Base-by-base conservation (phyloP, 2,888 invertebrate species). In the Meteorus colon region DNA sequence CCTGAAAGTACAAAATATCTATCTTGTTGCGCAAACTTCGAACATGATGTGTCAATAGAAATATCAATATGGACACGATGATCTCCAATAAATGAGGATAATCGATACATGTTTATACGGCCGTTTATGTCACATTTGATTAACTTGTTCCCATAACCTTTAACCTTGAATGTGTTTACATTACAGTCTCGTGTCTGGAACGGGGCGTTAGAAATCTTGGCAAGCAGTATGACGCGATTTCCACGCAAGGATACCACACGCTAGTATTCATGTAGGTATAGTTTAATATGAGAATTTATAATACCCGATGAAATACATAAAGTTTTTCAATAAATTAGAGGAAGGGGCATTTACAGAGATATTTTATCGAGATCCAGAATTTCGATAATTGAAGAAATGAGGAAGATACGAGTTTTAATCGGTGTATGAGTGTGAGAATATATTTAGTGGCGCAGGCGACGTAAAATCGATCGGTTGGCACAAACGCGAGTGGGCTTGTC, bases 351-450 rank as follows among this genome's bases (percentile, higher is more conserved):
- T 24, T 16, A 19, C 10, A 67, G 67, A 51, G 16, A 60, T 55
- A 31, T 34, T 29, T 29, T 37, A 5, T 37, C 60, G 59, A 66
- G 29, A 74, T 45, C 41, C 68, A 55, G 24, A 67, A 66, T 48
- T n/a, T 59, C 68, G 48, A 71, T 63, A 31, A 75, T 37, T 65
- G 65, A 37, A 73, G 45, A 74, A 59, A 45, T 41, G 67, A 62
- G 48, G 67, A 31, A 34, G 72, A 75, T 76, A 73, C 66, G 69
- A 51, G 24, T 69, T 73, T 78, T 77, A 78, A 79, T 80, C 79
- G 78, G 67, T 63, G 76, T 76, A 77, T 76, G 67, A 69, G 75
- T 70, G 67, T 72, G 75, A 79, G 78, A 79, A 80, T 79, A 76
- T 77, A 78, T 79, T 78, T 75, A 79, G 75, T 72, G 72, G 51